Conservation (phyloP, 2,113 vertebrate genomes). For the Ceyx melanurus region DNA sequence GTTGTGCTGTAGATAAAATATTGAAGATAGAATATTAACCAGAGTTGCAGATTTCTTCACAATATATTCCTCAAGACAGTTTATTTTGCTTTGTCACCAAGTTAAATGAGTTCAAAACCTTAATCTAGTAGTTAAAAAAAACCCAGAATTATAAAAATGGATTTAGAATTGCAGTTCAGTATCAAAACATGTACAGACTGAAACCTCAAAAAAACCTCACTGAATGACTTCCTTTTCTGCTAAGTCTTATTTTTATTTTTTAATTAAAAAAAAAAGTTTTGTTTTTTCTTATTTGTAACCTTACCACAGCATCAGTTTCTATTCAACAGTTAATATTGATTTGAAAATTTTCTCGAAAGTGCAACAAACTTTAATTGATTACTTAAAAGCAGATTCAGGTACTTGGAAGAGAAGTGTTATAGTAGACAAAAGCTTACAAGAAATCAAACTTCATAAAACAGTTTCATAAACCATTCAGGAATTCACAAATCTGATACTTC, state of each 20-base stretch:
- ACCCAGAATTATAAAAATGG: background rate
- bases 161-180: constrained; percentile 29
- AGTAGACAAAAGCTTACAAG: background rate
- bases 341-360: background rate
- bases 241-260: background rate
- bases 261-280: too few relatives aligned
- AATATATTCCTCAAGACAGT: constrained; percentile 25
- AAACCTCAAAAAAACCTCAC: background rate
- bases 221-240: background rate
- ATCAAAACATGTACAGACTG: background rate
- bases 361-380: background rate
- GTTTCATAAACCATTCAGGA: background rate
- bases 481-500: background rate
- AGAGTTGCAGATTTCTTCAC: constrained; percentile 20
- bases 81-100: constrained; percentile 2
- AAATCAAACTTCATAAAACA: background rate
- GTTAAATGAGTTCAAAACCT: constrained; percentile 17
- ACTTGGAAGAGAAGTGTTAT: background rate
- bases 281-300: background rate
- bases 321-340: background rate
- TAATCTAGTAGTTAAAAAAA: background rate
- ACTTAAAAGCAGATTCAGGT: constrained; percentile 9
- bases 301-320: background rate
- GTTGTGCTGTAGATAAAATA: constrained; percentile 13
- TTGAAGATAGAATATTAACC: background rate